A percentile compares a stretch with the other conserved stretches of the same genome.
phyloP scores from a whole-genome alignment of 2,888 invertebrate genomes.

The Caenorhabditis uteleia region DNA sequence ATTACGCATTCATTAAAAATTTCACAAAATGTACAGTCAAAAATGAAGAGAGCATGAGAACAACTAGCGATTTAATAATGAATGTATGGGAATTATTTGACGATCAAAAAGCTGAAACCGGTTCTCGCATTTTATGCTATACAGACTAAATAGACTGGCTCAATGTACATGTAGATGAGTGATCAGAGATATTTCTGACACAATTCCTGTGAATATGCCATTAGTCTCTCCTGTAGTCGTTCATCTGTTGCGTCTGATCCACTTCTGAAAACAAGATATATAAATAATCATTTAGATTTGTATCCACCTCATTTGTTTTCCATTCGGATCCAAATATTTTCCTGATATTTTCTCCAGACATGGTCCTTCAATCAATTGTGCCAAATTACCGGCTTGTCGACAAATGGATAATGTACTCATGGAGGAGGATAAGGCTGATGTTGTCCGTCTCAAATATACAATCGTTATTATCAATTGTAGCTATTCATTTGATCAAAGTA shows the following conservation, averaged over 20 bases:
- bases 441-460: constrained; percentile 48
- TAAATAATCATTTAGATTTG: neutral
- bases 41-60: neutral
- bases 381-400: constrained; percentile 56
- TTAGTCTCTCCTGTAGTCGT: constrained; percentile 62
- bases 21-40: neutral
- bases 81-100: neutral
- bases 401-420: constrained; percentile 54
- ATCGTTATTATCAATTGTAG: neutral
- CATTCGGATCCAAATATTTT: constrained; percentile 64
- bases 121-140: constrained; percentile 36
- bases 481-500: neutral
- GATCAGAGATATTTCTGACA: constrained; percentile 37
- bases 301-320: constrained; percentile 61
- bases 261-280: constrained; percentile 34
- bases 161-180: constrained; percentile 11
- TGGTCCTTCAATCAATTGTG: constrained; percentile 57
- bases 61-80: neutral
- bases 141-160: constrained; percentile 7
- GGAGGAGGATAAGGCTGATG: constrained; percentile 55
- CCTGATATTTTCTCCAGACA: constrained; percentile 55
- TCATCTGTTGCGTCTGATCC: constrained; percentile 62
- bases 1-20: neutral
- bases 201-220: constrained; percentile 53
- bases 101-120: too few species aligned